Conservation (phyloP, 2,113 vertebrate genomes). For the Himantopus leucocephalus region DNA sequence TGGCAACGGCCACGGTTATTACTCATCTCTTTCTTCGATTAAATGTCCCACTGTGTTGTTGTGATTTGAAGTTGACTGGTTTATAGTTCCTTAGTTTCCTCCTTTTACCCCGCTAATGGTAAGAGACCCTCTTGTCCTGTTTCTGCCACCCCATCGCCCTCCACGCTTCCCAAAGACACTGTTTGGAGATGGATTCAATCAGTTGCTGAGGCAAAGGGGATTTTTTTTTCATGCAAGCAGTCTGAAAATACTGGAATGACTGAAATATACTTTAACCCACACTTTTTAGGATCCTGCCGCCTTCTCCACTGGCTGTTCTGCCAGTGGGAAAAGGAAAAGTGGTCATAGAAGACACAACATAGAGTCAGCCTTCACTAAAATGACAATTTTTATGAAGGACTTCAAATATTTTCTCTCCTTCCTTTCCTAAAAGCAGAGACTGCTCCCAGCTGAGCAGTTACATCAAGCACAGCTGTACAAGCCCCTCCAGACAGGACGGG, state of each 20-base stretch:
- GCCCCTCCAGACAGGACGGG: background rate
- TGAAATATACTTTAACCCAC: background rate
- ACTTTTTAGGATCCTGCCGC: background rate
- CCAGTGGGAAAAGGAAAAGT: background rate
- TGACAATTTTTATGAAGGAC: background rate
- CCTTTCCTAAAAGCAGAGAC: background rate
- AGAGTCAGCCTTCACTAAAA: background rate
- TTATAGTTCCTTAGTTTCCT: background rate
- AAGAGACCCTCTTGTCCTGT: fast-evolving
- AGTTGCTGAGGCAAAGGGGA: background rate
- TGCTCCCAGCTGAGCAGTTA: background rate
- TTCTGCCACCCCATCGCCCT: background rate
- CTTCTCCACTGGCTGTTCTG: background rate
- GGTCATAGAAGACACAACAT: background rate
- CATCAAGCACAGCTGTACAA: background rate
- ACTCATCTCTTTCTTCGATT: slow-evolving; percentile 12
- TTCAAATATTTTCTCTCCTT: background rate
- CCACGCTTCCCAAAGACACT: background rate
- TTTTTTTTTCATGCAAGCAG: background rate
- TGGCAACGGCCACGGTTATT: background rate
- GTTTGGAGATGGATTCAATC: background rate
- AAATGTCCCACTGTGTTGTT: background rate
- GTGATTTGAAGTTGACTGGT: background rate
- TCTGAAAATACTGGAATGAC: background rate
- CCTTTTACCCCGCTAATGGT: background rate